Evolutionary conservation across 2,113 vertebrate species (phyloP), one percentile per base, ranked within the genome.

Genomic region (Protobothrops mucrosquamatus): DNA sequence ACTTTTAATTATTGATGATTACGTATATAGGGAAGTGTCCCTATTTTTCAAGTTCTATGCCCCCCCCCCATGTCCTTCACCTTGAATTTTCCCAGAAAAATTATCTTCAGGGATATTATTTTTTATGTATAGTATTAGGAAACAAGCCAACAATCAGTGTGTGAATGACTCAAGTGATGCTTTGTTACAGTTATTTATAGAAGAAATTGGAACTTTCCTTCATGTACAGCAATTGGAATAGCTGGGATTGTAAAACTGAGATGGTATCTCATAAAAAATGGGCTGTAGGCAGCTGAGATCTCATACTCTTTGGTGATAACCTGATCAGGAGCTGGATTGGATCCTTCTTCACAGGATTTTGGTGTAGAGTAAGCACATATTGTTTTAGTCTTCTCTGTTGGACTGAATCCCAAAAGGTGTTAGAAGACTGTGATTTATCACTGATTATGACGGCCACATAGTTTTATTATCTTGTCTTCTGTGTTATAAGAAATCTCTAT

Each of bases 1-100:
- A 96, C 95, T 97, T 97, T 98, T 97, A 98, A 98, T 98, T 98
- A 98, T 98, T 98, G 97, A 98, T 98, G 97, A 97, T 97, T 97
- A 97, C 97, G 98, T 98, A 97, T 97, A 97, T 94, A 97, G 95
- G 94, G 93, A 96, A 97, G 97, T 93, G 96, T 96, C 96, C 97
- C 97, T 97, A 97, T 96, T 97, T 97, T 97, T 96, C 95, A 96
- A 86, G 86, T 95, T 94, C 93, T 87, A 86, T 97, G 96, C 97
- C 97, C 97, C 98, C 97, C 97, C 87, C 85, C 92, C 88, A 46
- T 1, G 89, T 26, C 88, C 89, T 57, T 94, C 92, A 85, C 85
- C 48, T 5, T 43, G 91, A n/a, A 54, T 91, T 81, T 48, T 91
- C 34, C 85, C 88, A 74, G 81, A 93, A 94, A 48, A 87, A 51